Conservation (phyloP, 2,113 vertebrate species). For the Acanthisitta chloris region DNA sequence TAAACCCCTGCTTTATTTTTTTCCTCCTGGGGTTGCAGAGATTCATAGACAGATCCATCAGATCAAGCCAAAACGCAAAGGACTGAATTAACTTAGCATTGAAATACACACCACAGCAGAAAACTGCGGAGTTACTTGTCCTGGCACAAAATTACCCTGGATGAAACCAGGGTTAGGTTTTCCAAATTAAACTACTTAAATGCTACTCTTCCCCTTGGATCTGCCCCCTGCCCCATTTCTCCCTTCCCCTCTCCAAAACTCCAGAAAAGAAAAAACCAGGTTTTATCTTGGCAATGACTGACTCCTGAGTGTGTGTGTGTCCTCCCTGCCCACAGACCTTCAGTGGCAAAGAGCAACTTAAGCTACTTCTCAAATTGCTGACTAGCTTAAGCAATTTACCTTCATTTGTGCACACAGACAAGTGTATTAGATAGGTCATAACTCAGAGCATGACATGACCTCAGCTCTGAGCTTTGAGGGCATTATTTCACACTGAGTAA, state of each 20-base stretch:
- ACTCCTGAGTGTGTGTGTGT: not conserved
- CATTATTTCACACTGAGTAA: constrained; percentile 21
- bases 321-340: not conserved
- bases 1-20: not conserved
- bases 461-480: constrained; percentile 13
- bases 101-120: not conserved
- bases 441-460: not conserved
- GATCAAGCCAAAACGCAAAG: not conserved
- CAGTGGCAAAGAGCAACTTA: not conserved
- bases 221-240: not conserved
- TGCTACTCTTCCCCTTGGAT: not conserved
- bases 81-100: not conserved
- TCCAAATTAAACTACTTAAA: not conserved
- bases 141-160: not conserved
- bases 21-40: not conserved
- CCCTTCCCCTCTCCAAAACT: not conserved
- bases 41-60: not conserved
- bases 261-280: not conserved
- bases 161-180: constrained; percentile 1
- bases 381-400: not conserved
- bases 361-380: not conserved
- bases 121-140: not conserved
- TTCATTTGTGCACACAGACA: not conserved
- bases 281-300: not conserved
- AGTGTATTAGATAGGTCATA: not conserved